phyloP scores from a whole-genome alignment of 2,888 invertebrate species.

The Cyclophora punctaria region DNA sequence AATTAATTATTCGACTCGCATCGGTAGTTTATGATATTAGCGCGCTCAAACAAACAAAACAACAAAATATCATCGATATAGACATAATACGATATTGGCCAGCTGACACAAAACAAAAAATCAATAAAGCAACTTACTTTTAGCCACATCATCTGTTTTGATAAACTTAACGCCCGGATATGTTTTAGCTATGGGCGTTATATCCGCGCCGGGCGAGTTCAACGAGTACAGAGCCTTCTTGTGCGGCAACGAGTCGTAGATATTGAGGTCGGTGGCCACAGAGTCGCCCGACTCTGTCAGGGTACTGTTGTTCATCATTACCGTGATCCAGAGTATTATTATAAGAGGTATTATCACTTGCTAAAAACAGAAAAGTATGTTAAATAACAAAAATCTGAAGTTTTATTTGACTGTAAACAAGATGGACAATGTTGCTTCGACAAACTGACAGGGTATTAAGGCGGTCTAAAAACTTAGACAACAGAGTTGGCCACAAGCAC shows the following conservation, averaged over 20 bases:
- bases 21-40: too few relatives aligned
- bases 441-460: too few relatives aligned
- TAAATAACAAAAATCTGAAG: too few relatives aligned
- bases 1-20: too few relatives aligned
- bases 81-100: too few relatives aligned
- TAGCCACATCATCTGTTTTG: slow-evolving; percentile 17
- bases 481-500: too few relatives aligned
- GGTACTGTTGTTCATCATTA: slow-evolving; percentile 16
- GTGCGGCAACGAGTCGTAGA: slow-evolving; percentile 26
- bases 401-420: too few relatives aligned
- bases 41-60: too few relatives aligned
- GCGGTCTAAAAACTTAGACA: too few relatives aligned
- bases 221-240: slow-evolving; percentile 14
- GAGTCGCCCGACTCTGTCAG: neutral
- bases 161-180: slow-evolving; percentile 25
- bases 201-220: neutral
- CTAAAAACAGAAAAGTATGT: slow-evolving; percentile 25
- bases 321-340: slow-evolving; percentile 24
- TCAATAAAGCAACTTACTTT: slow-evolving; percentile 20
- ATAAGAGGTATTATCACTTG: slow-evolving; percentile 41
- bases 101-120: neutral
- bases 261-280: slow-evolving; percentile 24
- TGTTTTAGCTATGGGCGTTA: slow-evolving; percentile 10
- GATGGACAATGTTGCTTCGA: too few relatives aligned
- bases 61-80: neutral